These are phyloP conservation scores for Laterallus jamaicensis DNA, from an alignment of 2,113 vertebrate species.

Conservation along the genomic window DNA sequence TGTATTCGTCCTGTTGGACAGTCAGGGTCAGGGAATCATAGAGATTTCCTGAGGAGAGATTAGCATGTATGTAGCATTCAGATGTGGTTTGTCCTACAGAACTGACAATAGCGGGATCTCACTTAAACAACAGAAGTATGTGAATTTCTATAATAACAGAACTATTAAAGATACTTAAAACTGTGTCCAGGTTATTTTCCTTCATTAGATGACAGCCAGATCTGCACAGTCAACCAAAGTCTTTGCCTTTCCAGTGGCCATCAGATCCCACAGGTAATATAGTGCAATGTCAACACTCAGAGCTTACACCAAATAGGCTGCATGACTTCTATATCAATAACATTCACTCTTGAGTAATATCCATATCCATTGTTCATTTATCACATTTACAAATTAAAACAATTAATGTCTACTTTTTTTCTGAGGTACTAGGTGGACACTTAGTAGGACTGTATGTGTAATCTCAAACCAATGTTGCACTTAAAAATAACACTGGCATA, in stretches of 20 bases:
- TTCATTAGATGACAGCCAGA: background rate
- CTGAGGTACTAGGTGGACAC: background rate
- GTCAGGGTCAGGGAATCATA: fast-evolving
- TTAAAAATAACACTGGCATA: background rate
- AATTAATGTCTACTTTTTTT: background rate
- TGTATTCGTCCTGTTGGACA: background rate
- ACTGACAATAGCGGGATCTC: background rate
- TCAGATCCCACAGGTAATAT: background rate
- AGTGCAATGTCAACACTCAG: background rate
- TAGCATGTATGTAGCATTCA: background rate
- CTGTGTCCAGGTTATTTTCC: background rate
- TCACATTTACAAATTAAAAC: background rate
- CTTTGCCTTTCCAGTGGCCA: background rate
- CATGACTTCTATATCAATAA: background rate
- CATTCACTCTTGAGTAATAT: background rate
- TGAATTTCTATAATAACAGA: background rate
- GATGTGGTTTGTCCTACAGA: background rate
- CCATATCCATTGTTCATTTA: background rate
- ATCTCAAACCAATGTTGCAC: background rate
- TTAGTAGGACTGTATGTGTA: background rate
- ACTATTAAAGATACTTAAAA: background rate
- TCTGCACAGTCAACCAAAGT: background rate
- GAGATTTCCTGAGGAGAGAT: background rate
- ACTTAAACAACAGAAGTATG: background rate
- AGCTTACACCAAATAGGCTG: background rate